These are phyloP conservation scores for Platysternon megacephalum DNA, from an alignment of 2,113 vertebrate species.

Conservation along the genomic window DNA sequence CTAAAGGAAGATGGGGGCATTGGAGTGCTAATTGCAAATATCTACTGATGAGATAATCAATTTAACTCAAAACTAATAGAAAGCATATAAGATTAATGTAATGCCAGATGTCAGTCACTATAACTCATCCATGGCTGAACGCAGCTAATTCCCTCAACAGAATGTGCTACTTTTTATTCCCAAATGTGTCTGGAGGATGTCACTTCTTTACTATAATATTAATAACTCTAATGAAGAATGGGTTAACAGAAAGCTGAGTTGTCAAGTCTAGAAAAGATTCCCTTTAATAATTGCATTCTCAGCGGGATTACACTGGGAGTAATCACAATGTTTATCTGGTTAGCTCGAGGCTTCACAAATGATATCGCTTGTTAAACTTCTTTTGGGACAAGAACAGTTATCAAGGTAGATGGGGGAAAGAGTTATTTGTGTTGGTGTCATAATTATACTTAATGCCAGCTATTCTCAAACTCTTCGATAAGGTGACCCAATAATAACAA, in stretches of 20 bases:
- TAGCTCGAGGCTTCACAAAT: not conserved
- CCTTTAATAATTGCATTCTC: conserved; percentile 48
- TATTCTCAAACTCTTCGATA: not conserved
- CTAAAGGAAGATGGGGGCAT: not conserved
- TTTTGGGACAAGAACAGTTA: not conserved
- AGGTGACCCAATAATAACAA: not conserved
- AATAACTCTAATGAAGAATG: not conserved
- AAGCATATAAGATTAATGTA: not conserved
- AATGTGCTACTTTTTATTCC: not conserved
- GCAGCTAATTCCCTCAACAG: not conserved
- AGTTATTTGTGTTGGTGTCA: not conserved
- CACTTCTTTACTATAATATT: not conserved
- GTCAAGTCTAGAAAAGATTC: conserved; percentile 26
- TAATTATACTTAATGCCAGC: not conserved
- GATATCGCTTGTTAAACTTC: conserved; percentile 15
- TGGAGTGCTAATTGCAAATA: not conserved
- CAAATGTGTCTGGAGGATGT: not conserved
- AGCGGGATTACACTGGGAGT: not conserved
- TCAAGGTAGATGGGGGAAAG: not conserved
- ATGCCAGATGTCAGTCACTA: not conserved
- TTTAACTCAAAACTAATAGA: not conserved
- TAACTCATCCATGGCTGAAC: not conserved
- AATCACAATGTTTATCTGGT: not conserved
- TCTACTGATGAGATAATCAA: not conserved
- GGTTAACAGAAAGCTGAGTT: conserved; percentile 24